Conservation (phyloP, 2,113 vertebrate genomes). For the Indicator indicator region DNA sequence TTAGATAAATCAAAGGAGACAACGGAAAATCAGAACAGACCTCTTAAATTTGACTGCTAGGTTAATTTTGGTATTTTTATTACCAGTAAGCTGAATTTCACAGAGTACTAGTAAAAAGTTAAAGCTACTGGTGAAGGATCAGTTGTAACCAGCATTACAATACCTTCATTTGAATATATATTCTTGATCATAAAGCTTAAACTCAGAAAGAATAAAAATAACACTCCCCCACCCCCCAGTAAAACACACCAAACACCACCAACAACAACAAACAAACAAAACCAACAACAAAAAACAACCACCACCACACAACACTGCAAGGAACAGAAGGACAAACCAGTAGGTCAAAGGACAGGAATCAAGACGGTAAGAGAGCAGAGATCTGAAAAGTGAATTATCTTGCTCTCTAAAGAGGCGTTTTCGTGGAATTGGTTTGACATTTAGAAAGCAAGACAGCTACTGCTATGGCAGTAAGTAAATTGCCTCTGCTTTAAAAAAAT, state of each 20-base stretch:
- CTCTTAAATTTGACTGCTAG: neutral
- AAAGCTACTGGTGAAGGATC: neutral
- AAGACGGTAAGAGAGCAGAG: neutral
- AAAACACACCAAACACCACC: too few relatives aligned
- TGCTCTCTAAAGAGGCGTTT: neutral
- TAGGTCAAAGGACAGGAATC: neutral
- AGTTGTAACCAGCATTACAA: neutral
- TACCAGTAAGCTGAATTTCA: neutral
- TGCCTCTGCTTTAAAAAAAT: neutral
- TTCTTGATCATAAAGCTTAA: neutral
- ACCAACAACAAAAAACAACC: neutral
- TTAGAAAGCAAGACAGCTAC: neutral
- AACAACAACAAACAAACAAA: too few relatives aligned
- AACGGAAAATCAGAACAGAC: neutral
- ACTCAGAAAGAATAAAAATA: neutral
- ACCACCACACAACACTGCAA: neutral
- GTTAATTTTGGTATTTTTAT: neutral
- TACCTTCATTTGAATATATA: neutral
- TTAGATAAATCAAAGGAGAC: neutral
- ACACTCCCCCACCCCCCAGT: too few relatives aligned
- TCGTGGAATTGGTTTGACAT: neutral
- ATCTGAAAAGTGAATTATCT: neutral
- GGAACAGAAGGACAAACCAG: neutral
- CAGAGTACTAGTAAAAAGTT: neutral
- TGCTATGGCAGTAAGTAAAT: neutral